Base-by-base conservation (phyloP, 2,888 invertebrate species). In the Lepidonotus clava region DNA sequence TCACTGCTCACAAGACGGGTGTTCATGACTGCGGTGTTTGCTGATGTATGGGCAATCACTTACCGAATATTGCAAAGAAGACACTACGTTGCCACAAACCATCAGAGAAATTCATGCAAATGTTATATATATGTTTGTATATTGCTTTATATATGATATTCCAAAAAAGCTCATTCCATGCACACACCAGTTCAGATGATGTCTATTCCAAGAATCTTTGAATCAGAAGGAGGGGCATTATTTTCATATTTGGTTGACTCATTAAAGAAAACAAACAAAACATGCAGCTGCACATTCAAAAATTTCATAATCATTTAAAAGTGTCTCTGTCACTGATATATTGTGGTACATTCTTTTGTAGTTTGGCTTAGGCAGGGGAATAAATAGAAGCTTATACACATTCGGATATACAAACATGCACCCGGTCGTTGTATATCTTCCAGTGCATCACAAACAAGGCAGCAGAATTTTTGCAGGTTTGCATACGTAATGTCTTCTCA, bases 131-230 rank as follows among this genome's bases (percentile, higher is more conserved):
- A 36, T 71, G 36, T 38, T 34, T 71, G 71, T 71, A 36, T 71
- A 71, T 46, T n/a, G n/a, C n/a, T n/a, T n/a, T 71, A 71, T 71
- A 24, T 38, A 71, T 71, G 14, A 34, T 71, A 71, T 71, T 71
- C 71, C 71, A 71, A 71, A n/a, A n/a, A 71, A n/a, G 71, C 71
- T 71, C 71, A 71, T 71, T 71, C 71, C 71, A 71, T 34, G 71
- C 71, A 71, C 71, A 36, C 71, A 36, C 38, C 71, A 34, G 38
- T 71, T 71, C 36, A 71, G 38, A 36, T 6, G 1, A 71, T 71
- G 71, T 38, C 71, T 8, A 71, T 71, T 71, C 71, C 71, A 38
- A 36, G 71, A 71, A 36, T 71, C 34, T 56, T 61, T 61, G 11
- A 61, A 61, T 28, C 8, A 56, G 56, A 56, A 11, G n/a, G 56